Evolutionary conservation across 2,888 invertebrate species (phyloP).

Genomic region (Lepidocyrtoides sp.): DNA sequence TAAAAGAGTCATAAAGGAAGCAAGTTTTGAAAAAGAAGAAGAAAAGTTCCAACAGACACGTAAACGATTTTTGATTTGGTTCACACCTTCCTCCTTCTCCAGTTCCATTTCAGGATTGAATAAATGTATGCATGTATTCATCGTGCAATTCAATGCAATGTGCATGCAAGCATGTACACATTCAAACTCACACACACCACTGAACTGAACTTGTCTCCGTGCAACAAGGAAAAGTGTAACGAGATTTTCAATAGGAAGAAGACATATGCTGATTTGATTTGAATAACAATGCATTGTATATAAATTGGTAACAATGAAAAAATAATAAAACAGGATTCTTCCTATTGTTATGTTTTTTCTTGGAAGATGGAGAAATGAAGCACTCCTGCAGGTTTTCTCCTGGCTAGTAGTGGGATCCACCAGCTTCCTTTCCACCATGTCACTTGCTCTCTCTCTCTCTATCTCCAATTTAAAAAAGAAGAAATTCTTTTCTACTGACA

Average conservation of each 20-base stretch:
- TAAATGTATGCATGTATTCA: too few species aligned
- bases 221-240: background rate
- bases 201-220: background rate
- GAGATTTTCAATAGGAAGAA: conserved; percentile 7
- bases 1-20: conserved; percentile 34
- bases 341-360: background rate
- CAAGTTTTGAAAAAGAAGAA: conserved; percentile 16
- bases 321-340: conserved; percentile 61
- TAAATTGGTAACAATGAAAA: conserved; percentile 34
- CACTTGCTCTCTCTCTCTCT: too few species aligned
- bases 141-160: background rate
- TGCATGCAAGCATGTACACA: background rate
- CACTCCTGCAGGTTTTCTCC: conserved; percentile 51
- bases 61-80: conserved; percentile 53
- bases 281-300: conserved; percentile 62
- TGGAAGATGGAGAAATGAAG: conserved; percentile 16
- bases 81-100: conserved; percentile 35
- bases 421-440: conserved; percentile 15
- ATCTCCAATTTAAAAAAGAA: background rate
- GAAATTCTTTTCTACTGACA: background rate
- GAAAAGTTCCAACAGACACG: conserved; percentile 37
- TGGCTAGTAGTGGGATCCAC: too few species aligned
- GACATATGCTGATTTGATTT: conserved; percentile 46
- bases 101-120: background rate
- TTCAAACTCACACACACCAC: background rate